Conservation (phyloP, 2,888 invertebrate species). For the Drosophila subquinaria region DNA sequence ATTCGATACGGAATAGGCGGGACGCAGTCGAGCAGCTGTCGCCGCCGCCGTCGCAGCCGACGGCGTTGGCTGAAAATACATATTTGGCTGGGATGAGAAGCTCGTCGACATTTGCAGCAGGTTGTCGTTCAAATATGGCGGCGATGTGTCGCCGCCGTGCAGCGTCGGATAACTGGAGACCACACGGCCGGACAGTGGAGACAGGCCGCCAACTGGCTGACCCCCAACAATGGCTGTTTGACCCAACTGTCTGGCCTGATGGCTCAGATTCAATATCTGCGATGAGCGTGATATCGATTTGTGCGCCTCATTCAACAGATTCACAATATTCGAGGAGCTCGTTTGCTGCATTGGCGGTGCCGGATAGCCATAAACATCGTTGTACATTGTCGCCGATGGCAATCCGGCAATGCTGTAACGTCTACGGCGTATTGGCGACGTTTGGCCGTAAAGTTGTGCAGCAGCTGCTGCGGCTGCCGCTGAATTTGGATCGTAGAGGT, state of each 20-base stretch:
- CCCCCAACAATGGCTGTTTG: conserved; percentile 32
- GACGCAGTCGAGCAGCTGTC: conserved; percentile 80
- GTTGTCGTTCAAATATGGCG: conserved; percentile 84
- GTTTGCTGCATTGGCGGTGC: conserved; percentile 80
- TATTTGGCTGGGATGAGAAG: conserved; percentile 86
- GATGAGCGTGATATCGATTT: conserved; percentile 86
- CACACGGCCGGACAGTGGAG: conserved; percentile 83
- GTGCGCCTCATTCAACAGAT: conserved; percentile 85
- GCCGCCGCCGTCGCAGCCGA: conserved; percentile 66
- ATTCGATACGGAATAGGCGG: conserved; percentile 85
- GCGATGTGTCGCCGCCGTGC: conserved; percentile 83
- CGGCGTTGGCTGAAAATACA: conserved; percentile 83
- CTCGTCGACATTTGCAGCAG: conserved; percentile 85
- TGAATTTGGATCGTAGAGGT: conserved; percentile 79
- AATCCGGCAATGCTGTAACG: conserved; percentile 86
- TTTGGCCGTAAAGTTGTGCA: conserved; percentile 68
- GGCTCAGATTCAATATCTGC: conserved; percentile 84
- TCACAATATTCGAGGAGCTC: conserved; percentile 85
- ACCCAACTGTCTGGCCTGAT: conserved; percentile 83
- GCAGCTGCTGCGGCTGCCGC: conserved; percentile 67
- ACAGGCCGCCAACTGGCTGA: not conserved
- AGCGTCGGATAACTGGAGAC: conserved; percentile 85
- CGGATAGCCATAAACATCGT: conserved; percentile 84
- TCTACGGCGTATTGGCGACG: conserved; percentile 84
- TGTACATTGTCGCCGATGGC: conserved; percentile 85